Base-by-base conservation (phyloP, 2,113 vertebrate species). In the Illadopsis cleaveri region DNA sequence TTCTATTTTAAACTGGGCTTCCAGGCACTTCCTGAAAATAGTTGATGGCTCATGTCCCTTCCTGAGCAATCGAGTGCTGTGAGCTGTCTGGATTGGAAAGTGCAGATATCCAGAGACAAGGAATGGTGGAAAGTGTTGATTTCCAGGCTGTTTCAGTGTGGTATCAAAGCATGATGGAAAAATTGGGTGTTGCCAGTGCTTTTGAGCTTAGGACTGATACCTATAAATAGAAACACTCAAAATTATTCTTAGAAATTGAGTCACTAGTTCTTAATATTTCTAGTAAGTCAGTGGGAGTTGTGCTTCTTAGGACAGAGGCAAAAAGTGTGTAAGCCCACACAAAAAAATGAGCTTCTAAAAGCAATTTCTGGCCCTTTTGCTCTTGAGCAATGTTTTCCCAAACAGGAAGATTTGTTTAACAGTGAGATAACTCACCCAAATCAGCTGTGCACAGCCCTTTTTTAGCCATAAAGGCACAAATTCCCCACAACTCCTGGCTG, bases 211-310 rank as follows among this genome's bases (percentile, higher is more conserved):
- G 57, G 40, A 31, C 28, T 79, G 37, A 38, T 75, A 27, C 28
- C 91, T 96, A 96, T 94, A 95, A 94, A 96, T 95, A 95, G 89
- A 89, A 61, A 73, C n/a, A 81, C 9, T 6, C 17, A 0, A 75
- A 89, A 92, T 83, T 95, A 96, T 95, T 97, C 89, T 95, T 97
- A 95, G 96, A 72, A 96, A 94, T 91, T 96, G 95, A 97, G 91
- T 96, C 96, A 96, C 86, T 91, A 89, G 89, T 82, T 96, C 69
- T 82, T 94, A 93, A 96, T 94, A 95, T 96, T 95, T 95, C 96
- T 95, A 94, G 93, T 95, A 95, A 96, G 86, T 86, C 80, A 86
- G 95, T 94, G 72, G 94, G 91, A 92, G 94, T 95, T 89, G 69
- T 68, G 45, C n/a, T 94, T 85, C 95, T 89, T 85, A 65, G 78